A percentile compares a stretch with the other conserved stretches of the same genome.
Conservation (phyloP, 2,113 vertebrate species). For the Muntiacus muntjak region DNA sequence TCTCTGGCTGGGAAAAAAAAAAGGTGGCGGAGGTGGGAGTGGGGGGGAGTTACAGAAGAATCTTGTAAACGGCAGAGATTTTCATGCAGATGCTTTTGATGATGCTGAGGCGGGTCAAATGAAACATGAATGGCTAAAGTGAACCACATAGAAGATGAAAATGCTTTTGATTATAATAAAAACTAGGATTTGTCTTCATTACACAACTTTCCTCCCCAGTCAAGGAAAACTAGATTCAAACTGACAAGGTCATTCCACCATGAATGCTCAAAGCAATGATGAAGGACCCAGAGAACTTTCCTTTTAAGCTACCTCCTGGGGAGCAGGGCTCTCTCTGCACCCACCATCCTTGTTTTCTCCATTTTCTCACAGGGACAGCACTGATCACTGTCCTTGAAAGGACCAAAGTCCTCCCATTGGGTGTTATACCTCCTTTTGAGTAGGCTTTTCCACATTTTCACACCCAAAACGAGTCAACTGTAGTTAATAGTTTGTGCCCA, state of each 20-base stretch:
- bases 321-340: not conserved
- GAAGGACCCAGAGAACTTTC: not conserved
- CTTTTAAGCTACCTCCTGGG: not conserved
- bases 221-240: not conserved
- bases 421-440: not conserved
- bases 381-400: not conserved
- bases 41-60: not conserved
- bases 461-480: not conserved
- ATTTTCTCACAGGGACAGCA: not conserved
- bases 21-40: too few relatives aligned
- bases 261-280: not conserved
- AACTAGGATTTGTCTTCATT: not conserved
- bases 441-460: not conserved
- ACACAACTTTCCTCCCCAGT: not conserved
- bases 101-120: not conserved
- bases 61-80: not conserved
- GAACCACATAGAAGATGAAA: not conserved
- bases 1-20: not conserved
- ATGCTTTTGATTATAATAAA: not conserved
- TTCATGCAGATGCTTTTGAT: not conserved
- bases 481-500: not conserved
- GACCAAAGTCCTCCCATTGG: not conserved
- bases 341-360: not conserved
- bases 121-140: not conserved
- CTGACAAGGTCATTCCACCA: not conserved